phyloP scores from a whole-genome alignment of 2,888 invertebrate genomes.

The Tyria jacobaeae region DNA sequence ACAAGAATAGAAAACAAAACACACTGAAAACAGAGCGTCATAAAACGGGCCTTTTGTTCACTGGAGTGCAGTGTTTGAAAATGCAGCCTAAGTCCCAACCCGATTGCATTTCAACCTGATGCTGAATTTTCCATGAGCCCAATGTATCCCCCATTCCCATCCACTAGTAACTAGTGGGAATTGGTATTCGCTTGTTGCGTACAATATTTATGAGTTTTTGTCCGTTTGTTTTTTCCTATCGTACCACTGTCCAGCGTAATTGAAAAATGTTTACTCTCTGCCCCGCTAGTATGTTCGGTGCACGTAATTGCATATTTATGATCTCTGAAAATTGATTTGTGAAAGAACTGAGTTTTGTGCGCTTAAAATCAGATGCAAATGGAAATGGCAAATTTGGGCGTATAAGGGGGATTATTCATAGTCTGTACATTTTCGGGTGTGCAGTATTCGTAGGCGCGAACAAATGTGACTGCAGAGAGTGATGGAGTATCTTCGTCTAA shows the following conservation, averaged over 20 bases:
- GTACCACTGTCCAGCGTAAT: constrained; percentile 73
- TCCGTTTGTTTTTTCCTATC: constrained; percentile 75
- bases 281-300: constrained; percentile 29
- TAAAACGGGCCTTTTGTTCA: constrained; percentile 62
- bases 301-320: constrained; percentile 50
- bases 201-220: constrained; percentile 82
- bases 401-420: constrained; percentile 18
- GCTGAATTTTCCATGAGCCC: constrained; percentile 78
- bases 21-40: constrained; percentile 60
- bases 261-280: constrained; percentile 70
- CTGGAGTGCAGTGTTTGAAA: constrained; percentile 63
- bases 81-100: constrained; percentile 71
- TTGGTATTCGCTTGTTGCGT: constrained; percentile 79
- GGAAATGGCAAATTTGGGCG: constrained; percentile 1
- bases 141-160: constrained; percentile 61
- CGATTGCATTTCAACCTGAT: constrained; percentile 83
- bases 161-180: constrained; percentile 78
- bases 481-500: constrained; percentile 70
- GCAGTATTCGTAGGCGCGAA: constrained; percentile 66
- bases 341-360: constrained; percentile 32
- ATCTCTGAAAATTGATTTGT: constrained; percentile 44
- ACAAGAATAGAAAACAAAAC: constrained; percentile 45
- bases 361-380: constrained; percentile 9
- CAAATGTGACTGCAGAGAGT: constrained; percentile 71
- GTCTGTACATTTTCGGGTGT: constrained; percentile 27